Conservation (phyloP, 2,888 invertebrate species). For the Hydropsyche betteni region DNA sequence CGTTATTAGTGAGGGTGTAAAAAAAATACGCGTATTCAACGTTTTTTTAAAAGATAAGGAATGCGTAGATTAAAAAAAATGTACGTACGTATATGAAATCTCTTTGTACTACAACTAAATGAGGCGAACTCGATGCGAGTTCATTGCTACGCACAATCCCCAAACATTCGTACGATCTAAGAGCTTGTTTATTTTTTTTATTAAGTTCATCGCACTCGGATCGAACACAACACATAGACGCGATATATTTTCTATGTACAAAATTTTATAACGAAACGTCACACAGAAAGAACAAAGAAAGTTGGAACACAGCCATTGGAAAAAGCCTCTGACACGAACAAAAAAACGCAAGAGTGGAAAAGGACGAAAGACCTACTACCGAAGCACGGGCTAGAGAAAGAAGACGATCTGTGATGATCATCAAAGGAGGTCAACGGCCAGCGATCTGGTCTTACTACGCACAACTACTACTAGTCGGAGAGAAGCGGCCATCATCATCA, state of each 20-base stretch:
- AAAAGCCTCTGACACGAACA: neutral
- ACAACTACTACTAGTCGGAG: neutral
- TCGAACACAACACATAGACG: too few relatives aligned
- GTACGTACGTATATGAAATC: neutral
- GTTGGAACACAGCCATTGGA: neutral
- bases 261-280: too few relatives aligned
- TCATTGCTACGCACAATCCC: constrained; percentile 1
- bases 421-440: constrained; percentile 20
- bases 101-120: neutral
- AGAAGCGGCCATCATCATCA: neutral
- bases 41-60: too few relatives aligned
- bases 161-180: neutral
- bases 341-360: constrained; percentile 6
- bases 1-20: too few relatives aligned
- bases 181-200: neutral
- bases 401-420: constrained; percentile 26
- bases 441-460: constrained; percentile 24
- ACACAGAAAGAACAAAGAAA: neutral
- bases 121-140: neutral
- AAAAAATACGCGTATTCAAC: too few relatives aligned
- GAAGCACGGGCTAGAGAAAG: neutral
- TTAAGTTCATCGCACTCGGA: too few relatives aligned
- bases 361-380: neutral
- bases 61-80: too few relatives aligned
- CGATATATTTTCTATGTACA: too few relatives aligned